Conservation (phyloP, 1,140 invertebrate species). For the Apocrypta bakeri region DNA sequence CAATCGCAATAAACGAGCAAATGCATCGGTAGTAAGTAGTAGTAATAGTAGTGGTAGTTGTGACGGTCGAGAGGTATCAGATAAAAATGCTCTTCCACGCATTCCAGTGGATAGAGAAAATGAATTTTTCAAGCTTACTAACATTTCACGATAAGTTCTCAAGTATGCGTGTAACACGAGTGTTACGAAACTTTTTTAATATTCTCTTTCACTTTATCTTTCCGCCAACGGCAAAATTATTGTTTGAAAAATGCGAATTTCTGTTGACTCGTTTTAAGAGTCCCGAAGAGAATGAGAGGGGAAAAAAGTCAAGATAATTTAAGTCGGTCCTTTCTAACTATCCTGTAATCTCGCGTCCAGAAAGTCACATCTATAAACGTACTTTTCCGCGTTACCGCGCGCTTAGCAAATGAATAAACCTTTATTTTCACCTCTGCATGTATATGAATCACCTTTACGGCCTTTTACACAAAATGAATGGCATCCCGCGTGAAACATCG, state of each 20-base stretch:
- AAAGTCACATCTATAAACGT: no score
- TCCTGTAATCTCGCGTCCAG: not conserved
- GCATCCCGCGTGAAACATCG: slow-evolving; percentile 4
- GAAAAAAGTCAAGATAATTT: not conserved
- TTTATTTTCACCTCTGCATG: not conserved
- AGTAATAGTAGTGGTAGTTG: no score
- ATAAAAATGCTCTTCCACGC: not conserved
- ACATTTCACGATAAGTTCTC: not conserved
- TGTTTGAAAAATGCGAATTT: not conserved
- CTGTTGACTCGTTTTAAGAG: not conserved
- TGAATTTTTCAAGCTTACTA: not conserved
- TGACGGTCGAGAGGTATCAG: not conserved
- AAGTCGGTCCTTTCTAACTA: not conserved
- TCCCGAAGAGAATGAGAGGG: not conserved
- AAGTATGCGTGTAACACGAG: not conserved
- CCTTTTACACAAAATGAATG: slow-evolving; percentile 5
- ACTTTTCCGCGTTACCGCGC: no score
- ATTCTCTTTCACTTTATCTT: slow-evolving; percentile 1
- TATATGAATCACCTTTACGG: no score
- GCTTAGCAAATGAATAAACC: not conserved
- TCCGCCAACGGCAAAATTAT: not conserved
- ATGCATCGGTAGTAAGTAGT: no score
- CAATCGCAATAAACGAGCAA: not conserved
- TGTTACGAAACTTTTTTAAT: slow-evolving; percentile 29
- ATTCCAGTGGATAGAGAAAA: not conserved